phyloP scores from a whole-genome alignment of 2,797 vertebrate species.

The Catostomus latipinnis region DNA sequence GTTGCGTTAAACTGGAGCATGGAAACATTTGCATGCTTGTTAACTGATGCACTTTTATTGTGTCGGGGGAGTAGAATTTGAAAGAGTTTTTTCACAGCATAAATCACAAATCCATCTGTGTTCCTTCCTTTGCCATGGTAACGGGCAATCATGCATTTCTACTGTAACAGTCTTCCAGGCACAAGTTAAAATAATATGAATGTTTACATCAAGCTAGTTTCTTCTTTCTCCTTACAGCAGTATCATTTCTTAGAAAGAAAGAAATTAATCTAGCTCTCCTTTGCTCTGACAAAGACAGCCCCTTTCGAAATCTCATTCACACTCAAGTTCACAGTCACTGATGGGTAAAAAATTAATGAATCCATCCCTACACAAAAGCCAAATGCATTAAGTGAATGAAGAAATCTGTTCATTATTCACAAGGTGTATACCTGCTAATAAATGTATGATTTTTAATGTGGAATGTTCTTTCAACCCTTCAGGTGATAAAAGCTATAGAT shows the following conservation, averaged over 20 bases:
- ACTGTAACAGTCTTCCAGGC: conserved; percentile 17
- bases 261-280: conserved; percentile 28
- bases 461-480: conserved; percentile 9
- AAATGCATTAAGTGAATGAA: background rate
- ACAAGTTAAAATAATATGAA: conserved; percentile 36
- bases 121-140: conserved; percentile 51
- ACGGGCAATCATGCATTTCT: conserved; percentile 34
- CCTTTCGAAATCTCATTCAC: conserved; percentile 3
- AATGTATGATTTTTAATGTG: conserved; percentile 8
- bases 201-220: conserved; percentile 41
- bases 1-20: conserved; percentile 66
- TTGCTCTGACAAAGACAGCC: conserved; percentile 18
- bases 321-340: background rate
- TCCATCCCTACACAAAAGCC: conserved; percentile 1
- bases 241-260: conserved; percentile 40
- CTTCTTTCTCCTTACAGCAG: conserved; percentile 22
- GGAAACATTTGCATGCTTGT: conserved; percentile 75
- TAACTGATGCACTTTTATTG: conserved; percentile 47
- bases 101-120: conserved; percentile 53
- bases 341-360: conserved; percentile 20
- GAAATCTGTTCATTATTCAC: conserved; percentile 31
- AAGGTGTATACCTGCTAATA: conserved; percentile 39
- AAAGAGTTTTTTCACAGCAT: conserved; percentile 43
- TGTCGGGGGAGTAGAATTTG: conserved; percentile 9
- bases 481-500: conserved; percentile 97